Percentiles rank a stretch among this genome's conserved stretches.
These are phyloP conservation scores for Ischnura elegans DNA, from an alignment of 2,888 invertebrate genomes.

Conservation along the genomic window DNA sequence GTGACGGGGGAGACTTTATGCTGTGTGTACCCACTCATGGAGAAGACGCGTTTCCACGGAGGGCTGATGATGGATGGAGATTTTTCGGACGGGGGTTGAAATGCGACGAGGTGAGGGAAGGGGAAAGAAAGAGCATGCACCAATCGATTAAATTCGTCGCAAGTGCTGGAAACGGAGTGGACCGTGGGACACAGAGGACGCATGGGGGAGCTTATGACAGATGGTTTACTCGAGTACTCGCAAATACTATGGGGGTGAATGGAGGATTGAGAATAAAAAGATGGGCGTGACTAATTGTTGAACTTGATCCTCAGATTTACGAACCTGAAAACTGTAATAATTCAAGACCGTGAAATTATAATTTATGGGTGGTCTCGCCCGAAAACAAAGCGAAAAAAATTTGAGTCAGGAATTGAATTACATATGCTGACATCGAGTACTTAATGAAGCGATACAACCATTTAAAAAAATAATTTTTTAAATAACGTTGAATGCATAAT, in stretches of 20 bases:
- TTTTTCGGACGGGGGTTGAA: not conserved
- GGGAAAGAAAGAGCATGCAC: constrained; percentile 36
- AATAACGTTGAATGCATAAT: too few species aligned
- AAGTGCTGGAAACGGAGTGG: not conserved
- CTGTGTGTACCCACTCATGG: constrained; percentile 43
- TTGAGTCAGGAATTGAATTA: not conserved
- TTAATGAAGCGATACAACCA: too few species aligned
- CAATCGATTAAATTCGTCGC: constrained; percentile 40
- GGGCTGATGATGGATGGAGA: constrained; percentile 40
- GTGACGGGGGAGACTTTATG: constrained; percentile 34
- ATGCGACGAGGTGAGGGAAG: not conserved
- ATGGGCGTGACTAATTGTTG: not conserved
- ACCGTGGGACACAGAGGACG: not conserved
- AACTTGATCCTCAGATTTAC: not conserved
- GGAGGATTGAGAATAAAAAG: not conserved
- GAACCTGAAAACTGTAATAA: too few species aligned
- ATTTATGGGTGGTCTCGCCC: too few species aligned
- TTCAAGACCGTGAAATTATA: too few species aligned
- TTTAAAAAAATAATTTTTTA: not conserved
- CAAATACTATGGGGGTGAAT: not conserved
- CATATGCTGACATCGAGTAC: too few species aligned
- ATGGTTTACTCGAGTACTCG: not conserved
- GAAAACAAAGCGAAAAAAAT: not conserved
- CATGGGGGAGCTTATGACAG: not conserved
- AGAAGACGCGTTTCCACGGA: not conserved